Percentiles rank a stretch among this genome's conserved stretches.
These are phyloP conservation scores for Dasyprocta punctata DNA, from an alignment of 2,113 vertebrate genomes.

Conservation along the genomic window DNA sequence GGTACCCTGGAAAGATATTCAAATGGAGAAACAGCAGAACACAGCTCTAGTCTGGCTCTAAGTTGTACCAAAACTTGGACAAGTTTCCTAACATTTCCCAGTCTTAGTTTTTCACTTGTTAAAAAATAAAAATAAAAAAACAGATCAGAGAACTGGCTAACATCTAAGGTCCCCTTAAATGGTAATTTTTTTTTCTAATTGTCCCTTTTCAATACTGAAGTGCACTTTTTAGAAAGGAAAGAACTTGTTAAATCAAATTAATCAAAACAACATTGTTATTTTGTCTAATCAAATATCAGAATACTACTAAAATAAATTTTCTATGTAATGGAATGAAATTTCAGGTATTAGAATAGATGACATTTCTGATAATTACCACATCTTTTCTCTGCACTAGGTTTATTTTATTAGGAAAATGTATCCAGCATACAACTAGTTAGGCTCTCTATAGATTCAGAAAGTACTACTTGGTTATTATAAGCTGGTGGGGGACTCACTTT, in stretches of 20 bases:
- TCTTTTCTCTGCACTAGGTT: neutral
- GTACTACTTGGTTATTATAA: neutral
- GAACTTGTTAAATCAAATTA: conserved; percentile 8
- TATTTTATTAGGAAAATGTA: neutral
- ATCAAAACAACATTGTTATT: neutral
- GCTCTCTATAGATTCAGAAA: neutral
- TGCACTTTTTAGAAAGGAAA: conserved; percentile 6
- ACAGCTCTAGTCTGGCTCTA: neutral
- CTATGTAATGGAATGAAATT: conserved; percentile 29
- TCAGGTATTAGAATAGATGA: neutral
- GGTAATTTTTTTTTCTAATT: neutral
- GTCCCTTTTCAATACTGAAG: neutral
- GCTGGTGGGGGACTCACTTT: neutral
- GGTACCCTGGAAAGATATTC: neutral
- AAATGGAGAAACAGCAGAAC: neutral
- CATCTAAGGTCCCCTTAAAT: neutral
- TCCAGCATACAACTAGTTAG: neutral
- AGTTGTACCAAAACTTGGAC: neutral
- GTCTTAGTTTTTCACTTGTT: conserved; percentile 17
- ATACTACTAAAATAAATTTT: conserved; percentile 32
- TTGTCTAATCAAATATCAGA: conserved; percentile 16
- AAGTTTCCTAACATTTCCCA: neutral
- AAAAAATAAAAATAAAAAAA: neutral
- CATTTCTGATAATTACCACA: neutral
- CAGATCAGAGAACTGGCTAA: neutral